A percentile compares a stretch with the other conserved stretches of the same genome.
Conservation (phyloP, 2,797 vertebrate genomes). For the Euthynnus affinis region DNA sequence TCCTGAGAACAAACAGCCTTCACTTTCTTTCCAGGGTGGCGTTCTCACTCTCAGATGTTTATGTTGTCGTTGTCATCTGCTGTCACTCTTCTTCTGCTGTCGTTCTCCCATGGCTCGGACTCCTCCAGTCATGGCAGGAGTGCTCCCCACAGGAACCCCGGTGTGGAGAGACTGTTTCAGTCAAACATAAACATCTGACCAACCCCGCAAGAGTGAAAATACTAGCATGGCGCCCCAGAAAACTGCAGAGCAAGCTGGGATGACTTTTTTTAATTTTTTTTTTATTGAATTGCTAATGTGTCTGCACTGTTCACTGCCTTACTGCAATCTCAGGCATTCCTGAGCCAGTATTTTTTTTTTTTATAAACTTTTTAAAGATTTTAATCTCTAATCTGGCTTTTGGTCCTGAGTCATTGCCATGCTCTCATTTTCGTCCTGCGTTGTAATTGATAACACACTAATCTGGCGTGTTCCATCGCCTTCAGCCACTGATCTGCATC, state of each 20-base stretch:
- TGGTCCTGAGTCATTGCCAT: slow-evolving; percentile 55
- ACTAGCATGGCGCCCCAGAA: slow-evolving; percentile 80
- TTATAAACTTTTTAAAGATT: slow-evolving; percentile 22
- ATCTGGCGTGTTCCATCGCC: slow-evolving; percentile 66
- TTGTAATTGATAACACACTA: slow-evolving; percentile 67
- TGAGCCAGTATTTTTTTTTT: too few species aligned
- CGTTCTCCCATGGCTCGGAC: slow-evolving; percentile 66
- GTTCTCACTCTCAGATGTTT: slow-evolving; percentile 89
- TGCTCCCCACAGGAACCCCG: slow-evolving; percentile 76
- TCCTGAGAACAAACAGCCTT: slow-evolving; percentile 83
- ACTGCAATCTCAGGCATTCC: too few species aligned
- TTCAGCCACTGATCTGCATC: slow-evolving; percentile 78
- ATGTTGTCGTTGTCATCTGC: slow-evolving; percentile 75
- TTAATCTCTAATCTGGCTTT: slow-evolving; percentile 49
- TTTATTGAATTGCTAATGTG: not conserved
- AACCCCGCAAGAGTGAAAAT: slow-evolving; percentile 83
- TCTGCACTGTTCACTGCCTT: slow-evolving; percentile 3
- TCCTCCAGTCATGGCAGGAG: slow-evolving; percentile 69
- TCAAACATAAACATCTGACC: slow-evolving; percentile 88
- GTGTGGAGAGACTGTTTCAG: slow-evolving; percentile 68
- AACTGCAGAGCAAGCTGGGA: slow-evolving; percentile 25
- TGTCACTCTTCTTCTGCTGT: slow-evolving; percentile 68
- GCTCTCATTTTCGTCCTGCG: slow-evolving; percentile 75
- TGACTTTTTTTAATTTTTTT: not conserved
- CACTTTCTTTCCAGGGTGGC: slow-evolving; percentile 83